Evolutionary conservation across 2,888 invertebrate genomes (phyloP).

Genomic region (Dinocampus coccinellae): DNA sequence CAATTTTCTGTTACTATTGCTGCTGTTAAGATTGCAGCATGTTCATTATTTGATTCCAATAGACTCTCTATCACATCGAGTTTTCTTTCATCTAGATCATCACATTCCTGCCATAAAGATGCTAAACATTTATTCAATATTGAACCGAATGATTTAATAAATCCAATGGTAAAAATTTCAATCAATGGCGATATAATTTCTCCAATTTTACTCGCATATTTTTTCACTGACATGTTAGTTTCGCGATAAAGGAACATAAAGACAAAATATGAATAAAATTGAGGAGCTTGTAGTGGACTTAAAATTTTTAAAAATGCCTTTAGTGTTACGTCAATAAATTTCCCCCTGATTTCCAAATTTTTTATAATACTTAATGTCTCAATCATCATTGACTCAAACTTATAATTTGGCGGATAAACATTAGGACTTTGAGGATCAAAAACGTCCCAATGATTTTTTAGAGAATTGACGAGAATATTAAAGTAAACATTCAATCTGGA

Average conservation of each 20-base stretch:
- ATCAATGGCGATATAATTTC: slow-evolving; percentile 32
- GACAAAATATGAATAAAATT: slow-evolving; percentile 43
- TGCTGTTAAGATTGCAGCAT: slow-evolving; percentile 36
- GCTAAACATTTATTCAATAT: slow-evolving; percentile 27
- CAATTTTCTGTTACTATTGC: slow-evolving; percentile 1
- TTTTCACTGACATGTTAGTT: background rate
- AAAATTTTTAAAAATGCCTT: slow-evolving; percentile 40
- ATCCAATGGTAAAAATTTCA: slow-evolving; percentile 32
- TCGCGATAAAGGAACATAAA: slow-evolving; percentile 22
- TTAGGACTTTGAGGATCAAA: slow-evolving; percentile 8
- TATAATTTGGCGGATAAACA: slow-evolving; percentile 44
- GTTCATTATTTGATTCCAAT: background rate
- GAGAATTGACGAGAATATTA: slow-evolving; percentile 14
- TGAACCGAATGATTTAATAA: slow-evolving; percentile 18
- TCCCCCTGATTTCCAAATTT: background rate
- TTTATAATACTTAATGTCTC: background rate
- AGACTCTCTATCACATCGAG: slow-evolving; percentile 36
- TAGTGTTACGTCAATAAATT: slow-evolving; percentile 40
- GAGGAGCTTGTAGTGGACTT: slow-evolving; percentile 44
- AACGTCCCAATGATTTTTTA: slow-evolving; percentile 46
- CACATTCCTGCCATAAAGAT: background rate
- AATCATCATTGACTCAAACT: slow-evolving; percentile 14
- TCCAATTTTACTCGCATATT: slow-evolving; percentile 32
- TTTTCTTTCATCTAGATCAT: background rate
- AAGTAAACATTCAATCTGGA: slow-evolving; percentile 37